Evolutionary conservation across 2,797 vertebrate genomes (phyloP).

Genomic region (Potorous gilbertii): DNA sequence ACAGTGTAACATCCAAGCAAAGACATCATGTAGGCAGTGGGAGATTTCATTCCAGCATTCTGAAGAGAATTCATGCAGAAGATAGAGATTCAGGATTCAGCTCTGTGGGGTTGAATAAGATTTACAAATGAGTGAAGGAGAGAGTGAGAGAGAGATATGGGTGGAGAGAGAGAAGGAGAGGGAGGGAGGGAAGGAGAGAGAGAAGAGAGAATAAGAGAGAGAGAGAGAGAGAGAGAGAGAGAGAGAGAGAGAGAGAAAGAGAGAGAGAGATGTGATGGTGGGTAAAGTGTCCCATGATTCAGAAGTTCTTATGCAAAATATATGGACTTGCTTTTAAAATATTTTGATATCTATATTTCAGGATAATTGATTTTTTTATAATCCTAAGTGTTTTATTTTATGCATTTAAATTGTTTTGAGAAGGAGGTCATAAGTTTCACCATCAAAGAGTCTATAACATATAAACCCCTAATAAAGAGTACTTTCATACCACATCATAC

Average conservation of each 20-base stretch:
- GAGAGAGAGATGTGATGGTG: neutral
- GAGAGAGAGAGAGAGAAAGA: neutral
- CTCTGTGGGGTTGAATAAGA: neutral
- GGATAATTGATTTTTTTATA: neutral
- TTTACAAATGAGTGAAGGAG: neutral
- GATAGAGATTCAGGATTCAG: neutral
- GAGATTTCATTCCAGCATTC: neutral
- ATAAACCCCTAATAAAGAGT: neutral
- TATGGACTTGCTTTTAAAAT: neutral
- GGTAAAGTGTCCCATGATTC: neutral
- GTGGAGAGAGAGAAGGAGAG: too few species aligned
- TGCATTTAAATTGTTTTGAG: neutral
- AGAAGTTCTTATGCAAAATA: neutral
- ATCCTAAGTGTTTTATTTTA: neutral
- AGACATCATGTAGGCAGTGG: neutral
- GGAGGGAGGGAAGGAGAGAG: too few species aligned
- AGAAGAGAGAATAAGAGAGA: too few species aligned
- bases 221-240: neutral
- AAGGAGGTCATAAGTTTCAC: neutral
- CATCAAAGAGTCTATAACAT: neutral
- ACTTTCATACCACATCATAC: neutral
- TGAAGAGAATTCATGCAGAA: neutral
- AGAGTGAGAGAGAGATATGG: too few species aligned
- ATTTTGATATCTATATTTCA: neutral
- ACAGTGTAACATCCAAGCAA: neutral